A percentile compares a stretch with the other conserved stretches of the same genome.
These are phyloP conservation scores for Amphimedon queenslandica DNA, from an alignment of 37 sponge, comb jelly and placozoan species.

Conservation along the genomic window DNA sequence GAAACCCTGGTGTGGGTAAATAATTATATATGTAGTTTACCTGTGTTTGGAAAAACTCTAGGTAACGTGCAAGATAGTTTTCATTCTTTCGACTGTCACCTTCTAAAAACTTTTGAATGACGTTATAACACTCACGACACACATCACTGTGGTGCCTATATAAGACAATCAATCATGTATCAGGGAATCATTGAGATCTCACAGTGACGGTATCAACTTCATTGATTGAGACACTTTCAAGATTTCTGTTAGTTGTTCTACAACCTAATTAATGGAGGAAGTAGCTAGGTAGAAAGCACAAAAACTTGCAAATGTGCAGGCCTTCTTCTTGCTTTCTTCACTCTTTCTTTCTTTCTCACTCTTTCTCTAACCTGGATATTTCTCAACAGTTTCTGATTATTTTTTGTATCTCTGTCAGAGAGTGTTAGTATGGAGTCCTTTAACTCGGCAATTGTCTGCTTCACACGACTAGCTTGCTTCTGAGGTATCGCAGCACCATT, in stretches of 20 bases:
- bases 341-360: no score
- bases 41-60: conserved; percentile 42
- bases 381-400: conserved; percentile 59
- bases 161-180: background rate
- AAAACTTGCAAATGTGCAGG: background rate
- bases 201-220: background rate
- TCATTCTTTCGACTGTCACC: conserved; percentile 79
- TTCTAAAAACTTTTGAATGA: conserved; percentile 35
- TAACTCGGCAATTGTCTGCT: background rate
- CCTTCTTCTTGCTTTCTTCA: background rate
- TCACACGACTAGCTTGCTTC: background rate
- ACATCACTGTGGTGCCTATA: conserved; percentile 1
- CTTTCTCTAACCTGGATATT: no score
- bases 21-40: background rate
- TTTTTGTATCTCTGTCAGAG: conserved; percentile 22
- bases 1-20: background rate
- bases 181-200: background rate
- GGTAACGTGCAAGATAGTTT: conserved; percentile 49
- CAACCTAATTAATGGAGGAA: background rate
- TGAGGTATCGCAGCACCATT: background rate
- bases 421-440: background rate
- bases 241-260: conserved; percentile 15
- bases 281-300: background rate
- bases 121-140: conserved; percentile 30
- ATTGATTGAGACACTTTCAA: conserved; percentile 1